Conservation (phyloP, 1,140 invertebrate species). For the Cecropterus lyciades region DNA sequence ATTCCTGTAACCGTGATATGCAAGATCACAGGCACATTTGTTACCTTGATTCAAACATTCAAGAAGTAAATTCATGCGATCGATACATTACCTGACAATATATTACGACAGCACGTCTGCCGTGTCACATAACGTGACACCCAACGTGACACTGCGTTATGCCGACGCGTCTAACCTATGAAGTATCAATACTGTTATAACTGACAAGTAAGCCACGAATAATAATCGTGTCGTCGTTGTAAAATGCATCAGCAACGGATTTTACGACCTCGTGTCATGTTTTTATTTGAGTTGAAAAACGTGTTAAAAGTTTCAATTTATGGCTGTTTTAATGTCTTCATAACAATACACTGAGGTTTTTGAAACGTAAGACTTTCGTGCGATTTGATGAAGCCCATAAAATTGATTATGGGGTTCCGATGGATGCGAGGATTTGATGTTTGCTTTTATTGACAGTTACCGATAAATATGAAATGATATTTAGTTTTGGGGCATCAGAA, state of each 20-base stretch:
- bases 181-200: not conserved
- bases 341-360: conserved; percentile 12
- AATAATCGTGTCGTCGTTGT: not conserved
- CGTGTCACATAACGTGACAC: too few relatives aligned
- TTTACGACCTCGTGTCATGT: conserved; percentile 18
- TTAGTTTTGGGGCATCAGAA: too few relatives aligned
- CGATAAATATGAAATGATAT: too few relatives aligned
- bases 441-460: not conserved
- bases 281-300: conserved; percentile 21
- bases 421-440: not conserved
- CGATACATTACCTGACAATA: too few relatives aligned
- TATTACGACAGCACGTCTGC: too few relatives aligned
- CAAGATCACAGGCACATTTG: too few relatives aligned
- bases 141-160: too few relatives aligned
- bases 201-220: not conserved
- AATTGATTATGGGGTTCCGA: too few relatives aligned
- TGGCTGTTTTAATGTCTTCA: conserved; percentile 16
- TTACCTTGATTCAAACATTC: too few relatives aligned
- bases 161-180: not conserved
- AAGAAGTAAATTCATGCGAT: too few relatives aligned
- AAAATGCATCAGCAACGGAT: conserved; percentile 2
- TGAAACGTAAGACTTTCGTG: too few relatives aligned
- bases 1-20: too few relatives aligned
- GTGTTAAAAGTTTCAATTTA: conserved; percentile 25
- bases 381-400: not conserved